These are phyloP conservation scores for Xanthorhoe spadicearia DNA, from an alignment of 2,888 invertebrate species.

Conservation along the genomic window DNA sequence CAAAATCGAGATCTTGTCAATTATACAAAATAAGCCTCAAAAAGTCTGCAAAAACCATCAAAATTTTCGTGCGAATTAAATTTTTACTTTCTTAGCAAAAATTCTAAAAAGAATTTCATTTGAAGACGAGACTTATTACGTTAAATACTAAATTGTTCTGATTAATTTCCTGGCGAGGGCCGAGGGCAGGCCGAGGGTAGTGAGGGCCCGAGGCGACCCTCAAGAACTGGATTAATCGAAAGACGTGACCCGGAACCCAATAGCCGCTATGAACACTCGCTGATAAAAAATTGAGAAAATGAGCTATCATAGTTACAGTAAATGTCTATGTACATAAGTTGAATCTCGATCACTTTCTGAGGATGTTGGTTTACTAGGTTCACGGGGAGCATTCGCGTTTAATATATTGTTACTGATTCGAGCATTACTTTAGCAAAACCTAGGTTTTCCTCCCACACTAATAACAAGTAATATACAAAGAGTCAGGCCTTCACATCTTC, in stretches of 20 bases:
- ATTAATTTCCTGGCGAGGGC: conserved; percentile 39
- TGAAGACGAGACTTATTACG: conserved; percentile 35
- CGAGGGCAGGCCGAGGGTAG: conserved; percentile 5
- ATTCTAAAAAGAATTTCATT: conserved; percentile 32
- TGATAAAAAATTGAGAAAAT: not conserved
- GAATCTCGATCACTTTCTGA: too few relatives aligned
- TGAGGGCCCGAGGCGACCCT: conserved; percentile 11
- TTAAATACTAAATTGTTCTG: conserved; percentile 45
- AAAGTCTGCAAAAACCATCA: not conserved
- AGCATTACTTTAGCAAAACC: too few relatives aligned
- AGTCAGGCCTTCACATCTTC: too few relatives aligned
- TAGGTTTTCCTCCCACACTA: too few relatives aligned
- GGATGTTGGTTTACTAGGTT: too few relatives aligned
- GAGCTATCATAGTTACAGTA: not conserved
- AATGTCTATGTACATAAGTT: not conserved
- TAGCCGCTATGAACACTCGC: conserved; percentile 37
- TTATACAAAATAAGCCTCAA: too few relatives aligned
- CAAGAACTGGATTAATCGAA: conserved; percentile 54
- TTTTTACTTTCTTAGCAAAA: conserved; percentile 6
- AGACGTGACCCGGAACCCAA: conserved; percentile 64
- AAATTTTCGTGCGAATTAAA: not conserved
- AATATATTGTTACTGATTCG: too few relatives aligned
- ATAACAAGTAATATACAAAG: too few relatives aligned
- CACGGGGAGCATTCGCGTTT: too few relatives aligned
- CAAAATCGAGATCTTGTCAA: too few relatives aligned